Conservation (phyloP, 2,797 vertebrate genomes). For the Lepilemur septentrionalis region DNA sequence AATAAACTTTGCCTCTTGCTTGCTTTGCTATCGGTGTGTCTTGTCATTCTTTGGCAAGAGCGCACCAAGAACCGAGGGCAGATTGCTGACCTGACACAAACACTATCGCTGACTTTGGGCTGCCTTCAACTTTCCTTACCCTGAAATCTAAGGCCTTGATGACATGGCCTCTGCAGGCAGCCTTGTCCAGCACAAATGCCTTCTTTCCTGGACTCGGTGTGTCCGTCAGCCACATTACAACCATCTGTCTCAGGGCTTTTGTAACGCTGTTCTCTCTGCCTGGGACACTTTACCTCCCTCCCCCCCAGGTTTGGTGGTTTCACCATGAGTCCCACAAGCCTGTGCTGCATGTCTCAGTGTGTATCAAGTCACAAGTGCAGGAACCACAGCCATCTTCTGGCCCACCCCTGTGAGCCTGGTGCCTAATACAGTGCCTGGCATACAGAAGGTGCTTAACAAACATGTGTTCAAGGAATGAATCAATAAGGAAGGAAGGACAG, state of each 20-base stretch:
- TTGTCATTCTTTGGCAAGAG: no score
- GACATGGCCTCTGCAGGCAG: neutral
- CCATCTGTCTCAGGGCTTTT: neutral
- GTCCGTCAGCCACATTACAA: accelerated
- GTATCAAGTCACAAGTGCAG: no score
- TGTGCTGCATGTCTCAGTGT: no score
- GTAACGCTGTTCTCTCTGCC: neutral
- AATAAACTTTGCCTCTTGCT: no score
- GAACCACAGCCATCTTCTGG: neutral
- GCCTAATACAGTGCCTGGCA: no score
- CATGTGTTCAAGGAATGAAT: neutral
- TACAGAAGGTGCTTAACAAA: neutral
- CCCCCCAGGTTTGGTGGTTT: neutral
- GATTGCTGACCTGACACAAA: no score
- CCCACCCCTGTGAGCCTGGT: neutral
- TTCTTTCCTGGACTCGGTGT: neutral
- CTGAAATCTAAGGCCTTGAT: neutral
- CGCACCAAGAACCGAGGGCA: no score
- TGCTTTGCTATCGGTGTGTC: no score
- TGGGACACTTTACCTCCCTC: neutral
- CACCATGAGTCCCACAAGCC: neutral
- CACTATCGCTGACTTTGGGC: no score
- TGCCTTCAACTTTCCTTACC: neutral
- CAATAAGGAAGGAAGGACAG: neutral
- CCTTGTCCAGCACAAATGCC: no score